Base-by-base conservation (phyloP, 2,888 invertebrate genomes). In the Heliconius charithonia region DNA sequence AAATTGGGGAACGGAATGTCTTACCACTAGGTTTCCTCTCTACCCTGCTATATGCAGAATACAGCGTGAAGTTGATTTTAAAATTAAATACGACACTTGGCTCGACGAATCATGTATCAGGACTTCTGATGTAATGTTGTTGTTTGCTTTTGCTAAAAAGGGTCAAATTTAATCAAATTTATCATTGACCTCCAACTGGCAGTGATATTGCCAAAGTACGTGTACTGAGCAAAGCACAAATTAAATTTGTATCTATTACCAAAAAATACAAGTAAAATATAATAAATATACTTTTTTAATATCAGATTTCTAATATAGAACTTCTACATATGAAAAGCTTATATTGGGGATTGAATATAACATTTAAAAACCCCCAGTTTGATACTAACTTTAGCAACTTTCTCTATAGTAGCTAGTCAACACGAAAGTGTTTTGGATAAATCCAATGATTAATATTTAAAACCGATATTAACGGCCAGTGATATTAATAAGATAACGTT, bases 351-450 rank as follows among this genome's bases (percentile, higher is more conserved):
- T 51, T 51, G 45, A 51, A 19, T 51, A 51, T 51, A 19, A 51
- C 16, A 45, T 45, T 45, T 45, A 19, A 25, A 62, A 63, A 63
- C 27, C 27, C 25, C 41, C 66, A 66, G 70, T 65, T 63, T 72
- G 72, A 51, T 59, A 77, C 41, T 66, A 32, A 73, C 66, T 59
- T 56, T 16, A 77, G 51, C 22, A 59, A 70, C 59, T 37, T 66
- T 27, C 56, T 77, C 56, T 56, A 72, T 37, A 65, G 72, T 66
- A 41, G 66, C 77, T 73, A 77, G 72, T 77, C 72, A 77, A 77
- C 19, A 65, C 37, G n/a, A 65, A 72, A 41, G 62, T 56, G 66
- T 37, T 76, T 51, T 51, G 29, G 45, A 70, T 69, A 37, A n/a
- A 59, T 65, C 32, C 45, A 16, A 41, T 65, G 56, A 29, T 6